Percentiles rank a stretch among this genome's conserved stretches.
Conservation (phyloP, 2,888 invertebrate genomes). For the Limnephilus marmoratus region DNA sequence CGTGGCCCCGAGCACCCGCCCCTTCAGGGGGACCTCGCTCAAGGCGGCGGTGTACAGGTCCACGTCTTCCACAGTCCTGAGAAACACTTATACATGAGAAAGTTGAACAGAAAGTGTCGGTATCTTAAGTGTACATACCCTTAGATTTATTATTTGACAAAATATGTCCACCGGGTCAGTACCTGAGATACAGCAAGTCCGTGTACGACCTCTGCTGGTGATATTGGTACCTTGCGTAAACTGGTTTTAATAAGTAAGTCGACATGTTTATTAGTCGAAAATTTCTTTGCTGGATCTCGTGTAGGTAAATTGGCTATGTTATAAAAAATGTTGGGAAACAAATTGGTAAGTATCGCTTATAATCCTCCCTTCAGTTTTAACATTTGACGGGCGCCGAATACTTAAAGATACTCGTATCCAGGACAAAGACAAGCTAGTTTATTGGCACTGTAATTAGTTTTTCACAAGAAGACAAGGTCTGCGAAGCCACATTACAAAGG, state of each 20-base stretch:
- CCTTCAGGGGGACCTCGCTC: slow-evolving; percentile 85
- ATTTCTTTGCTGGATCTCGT: no score
- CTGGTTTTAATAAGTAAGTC: no score
- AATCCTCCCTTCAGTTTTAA: no score
- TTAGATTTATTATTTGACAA: neutral
- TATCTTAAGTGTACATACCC: neutral
- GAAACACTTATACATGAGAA: neutral
- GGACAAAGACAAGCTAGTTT: neutral
- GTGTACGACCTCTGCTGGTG: no score
- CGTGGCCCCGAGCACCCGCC: slow-evolving; percentile 89
- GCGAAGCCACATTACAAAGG: no score
- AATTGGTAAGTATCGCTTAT: no score
- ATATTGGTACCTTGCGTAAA: no score
- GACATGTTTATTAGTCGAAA: no score
- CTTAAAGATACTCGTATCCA: neutral
- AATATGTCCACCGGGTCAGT: neutral
- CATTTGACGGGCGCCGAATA: no score
- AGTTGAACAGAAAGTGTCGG: neutral
- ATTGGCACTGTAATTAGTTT: neutral
- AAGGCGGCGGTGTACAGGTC: slow-evolving; percentile 93
- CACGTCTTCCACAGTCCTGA: slow-evolving; percentile 86
- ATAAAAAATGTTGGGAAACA: no score
- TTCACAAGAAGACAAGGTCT: neutral
- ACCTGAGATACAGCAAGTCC: neutral
- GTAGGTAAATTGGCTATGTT: no score